These are phyloP conservation scores for Luehdorfia chinensis DNA, from an alignment of 1,140 invertebrate genomes.

Conservation along the genomic window DNA sequence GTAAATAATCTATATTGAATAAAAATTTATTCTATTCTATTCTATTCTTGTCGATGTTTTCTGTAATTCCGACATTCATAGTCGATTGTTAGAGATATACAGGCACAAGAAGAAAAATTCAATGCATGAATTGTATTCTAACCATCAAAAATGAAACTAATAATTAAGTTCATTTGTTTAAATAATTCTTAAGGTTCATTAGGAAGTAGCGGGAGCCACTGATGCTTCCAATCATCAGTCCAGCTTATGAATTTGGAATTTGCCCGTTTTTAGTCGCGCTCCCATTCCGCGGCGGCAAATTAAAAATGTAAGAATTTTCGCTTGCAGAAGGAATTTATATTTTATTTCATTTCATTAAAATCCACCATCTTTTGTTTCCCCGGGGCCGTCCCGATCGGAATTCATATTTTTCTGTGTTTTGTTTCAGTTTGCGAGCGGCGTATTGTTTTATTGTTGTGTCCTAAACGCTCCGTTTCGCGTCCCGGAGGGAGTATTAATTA, in stretches of 20 bases:
- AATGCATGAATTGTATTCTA: too few relatives aligned
- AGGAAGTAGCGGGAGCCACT: too few relatives aligned
- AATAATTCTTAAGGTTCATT: too few relatives aligned
- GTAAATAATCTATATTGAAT: too few relatives aligned
- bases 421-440: constrained; percentile 62
- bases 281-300: constrained; percentile 64
- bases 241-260: constrained; percentile 63
- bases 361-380: constrained; percentile 75
- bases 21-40: too few relatives aligned
- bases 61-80: too few relatives aligned
- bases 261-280: constrained; percentile 64
- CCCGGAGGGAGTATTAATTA: constrained; percentile 68
- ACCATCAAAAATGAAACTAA: too few relatives aligned
- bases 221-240: constrained; percentile 39
- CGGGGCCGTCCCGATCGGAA: constrained; percentile 65
- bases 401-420: constrained; percentile 77
- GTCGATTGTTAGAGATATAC: too few relatives aligned
- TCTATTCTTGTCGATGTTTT: too few relatives aligned
- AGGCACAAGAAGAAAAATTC: too few relatives aligned
- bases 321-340: constrained; percentile 74
- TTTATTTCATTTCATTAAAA: constrained; percentile 76
- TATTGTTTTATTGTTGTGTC: constrained; percentile 71
- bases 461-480: constrained; percentile 60
- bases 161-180: too few relatives aligned
- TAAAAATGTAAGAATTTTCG: constrained; percentile 77